Evolutionary conservation across 1,140 invertebrate species (phyloP).

Genomic region (Caenorhabditis remanei): DNA sequence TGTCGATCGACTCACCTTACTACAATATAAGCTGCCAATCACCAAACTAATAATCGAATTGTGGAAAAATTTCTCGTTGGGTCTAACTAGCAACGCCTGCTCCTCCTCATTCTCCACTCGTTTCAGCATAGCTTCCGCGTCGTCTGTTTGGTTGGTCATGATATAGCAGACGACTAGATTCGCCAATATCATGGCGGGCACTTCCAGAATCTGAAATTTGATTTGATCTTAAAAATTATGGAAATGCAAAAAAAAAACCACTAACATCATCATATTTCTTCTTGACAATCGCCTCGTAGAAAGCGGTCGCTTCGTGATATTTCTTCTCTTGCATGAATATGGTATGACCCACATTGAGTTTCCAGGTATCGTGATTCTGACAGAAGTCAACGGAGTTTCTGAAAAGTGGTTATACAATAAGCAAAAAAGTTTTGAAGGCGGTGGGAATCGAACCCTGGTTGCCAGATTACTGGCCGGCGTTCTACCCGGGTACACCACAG

Average conservation of each 20-base stretch:
- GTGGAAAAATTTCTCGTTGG: slow-evolving; percentile 94
- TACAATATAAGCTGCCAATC: slow-evolving; percentile 96
- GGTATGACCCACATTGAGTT: slow-evolving; percentile 96
- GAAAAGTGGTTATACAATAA: slow-evolving; percentile 79
- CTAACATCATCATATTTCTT: slow-evolving; percentile 90
- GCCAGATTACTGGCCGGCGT: no score
- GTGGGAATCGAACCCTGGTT: no score
- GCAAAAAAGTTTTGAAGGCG: no score
- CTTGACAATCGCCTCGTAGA: slow-evolving; percentile 98
- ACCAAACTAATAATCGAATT: slow-evolving; percentile 98
- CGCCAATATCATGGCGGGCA: slow-evolving; percentile 95
- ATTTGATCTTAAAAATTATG: slow-evolving; percentile 75
- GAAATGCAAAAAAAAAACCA: no score
- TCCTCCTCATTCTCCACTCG: slow-evolving; percentile 96
- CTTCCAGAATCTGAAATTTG: slow-evolving; percentile 85
- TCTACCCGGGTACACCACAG: no score
- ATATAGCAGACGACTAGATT: slow-evolving; percentile 99
- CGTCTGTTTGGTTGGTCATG: slow-evolving; percentile 98
- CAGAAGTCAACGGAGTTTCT: slow-evolving; percentile 97
- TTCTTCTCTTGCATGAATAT: slow-evolving; percentile 93
- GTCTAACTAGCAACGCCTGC: slow-evolving; percentile 87
- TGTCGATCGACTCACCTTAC: slow-evolving; percentile 82
- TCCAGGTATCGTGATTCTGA: slow-evolving; percentile 95
- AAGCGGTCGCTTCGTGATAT: slow-evolving; percentile 96
- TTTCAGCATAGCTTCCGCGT: slow-evolving; percentile 94